phyloP scores from a whole-genome alignment of 2,888 invertebrate species.

The Zaprionus lineosus region DNA sequence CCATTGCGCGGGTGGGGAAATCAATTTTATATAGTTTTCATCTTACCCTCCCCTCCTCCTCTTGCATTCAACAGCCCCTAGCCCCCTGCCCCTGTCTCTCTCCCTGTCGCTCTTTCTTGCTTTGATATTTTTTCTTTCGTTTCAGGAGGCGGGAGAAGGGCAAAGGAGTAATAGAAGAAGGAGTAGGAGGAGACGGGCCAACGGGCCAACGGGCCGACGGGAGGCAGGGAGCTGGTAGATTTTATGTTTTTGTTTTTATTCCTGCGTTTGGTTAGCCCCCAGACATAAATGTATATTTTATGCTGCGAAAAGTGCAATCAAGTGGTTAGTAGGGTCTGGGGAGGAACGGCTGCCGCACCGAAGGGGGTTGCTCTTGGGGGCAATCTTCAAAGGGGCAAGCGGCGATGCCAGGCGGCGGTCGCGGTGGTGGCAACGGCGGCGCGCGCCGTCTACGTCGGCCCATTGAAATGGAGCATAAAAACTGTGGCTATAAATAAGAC shows the following conservation, averaged over 20 bases:
- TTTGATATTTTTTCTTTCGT: conserved; percentile 11
- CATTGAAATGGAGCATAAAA: conserved; percentile 77
- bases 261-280: conserved; percentile 14
- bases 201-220: too few relatives aligned
- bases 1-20: conserved; percentile 70
- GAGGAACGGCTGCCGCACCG: background rate
- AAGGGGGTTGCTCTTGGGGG: conserved; percentile 15
- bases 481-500: conserved; percentile 74
- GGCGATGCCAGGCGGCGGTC: conserved; percentile 37
- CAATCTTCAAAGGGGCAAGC: conserved; percentile 72
- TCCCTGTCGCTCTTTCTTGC: conserved; percentile 12
- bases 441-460: conserved; percentile 60
- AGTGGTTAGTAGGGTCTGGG: conserved; percentile 55
- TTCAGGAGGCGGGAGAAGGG: background rate
- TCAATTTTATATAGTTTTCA: conserved; percentile 70
- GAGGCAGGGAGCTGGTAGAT: too few relatives aligned
- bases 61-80: too few relatives aligned
- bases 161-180: too few relatives aligned
- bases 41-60: background rate
- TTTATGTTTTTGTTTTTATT: conserved; percentile 19
- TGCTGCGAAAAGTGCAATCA: conserved; percentile 77
- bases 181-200: too few relatives aligned
- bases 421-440: conserved; percentile 31
- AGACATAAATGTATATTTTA: conserved; percentile 73
- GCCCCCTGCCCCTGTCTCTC: too few relatives aligned